Percentiles rank a stretch among this genome's conserved stretches.
These are phyloP conservation scores for Brachypalpus laphriformis DNA, from an alignment of 2,888 invertebrate genomes.

Conservation along the genomic window DNA sequence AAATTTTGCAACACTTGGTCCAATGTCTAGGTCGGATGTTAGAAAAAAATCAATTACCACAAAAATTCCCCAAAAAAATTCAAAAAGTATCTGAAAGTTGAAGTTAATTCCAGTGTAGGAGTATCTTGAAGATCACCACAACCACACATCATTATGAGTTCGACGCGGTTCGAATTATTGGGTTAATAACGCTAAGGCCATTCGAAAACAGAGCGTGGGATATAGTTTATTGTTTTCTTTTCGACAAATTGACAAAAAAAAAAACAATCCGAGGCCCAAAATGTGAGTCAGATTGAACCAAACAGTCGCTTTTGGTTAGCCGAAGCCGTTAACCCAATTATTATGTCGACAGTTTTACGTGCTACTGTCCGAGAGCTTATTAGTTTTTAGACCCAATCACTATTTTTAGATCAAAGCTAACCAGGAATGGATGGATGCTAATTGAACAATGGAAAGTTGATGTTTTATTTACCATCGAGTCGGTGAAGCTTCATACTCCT, in stretches of 20 bases:
- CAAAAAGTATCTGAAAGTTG: neutral
- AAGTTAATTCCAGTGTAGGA: slow-evolving; percentile 2
- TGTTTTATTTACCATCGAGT: neutral
- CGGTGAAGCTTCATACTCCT: neutral
- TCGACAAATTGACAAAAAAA: too few relatives aligned
- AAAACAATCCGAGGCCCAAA: neutral
- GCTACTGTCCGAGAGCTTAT: slow-evolving; percentile 1
- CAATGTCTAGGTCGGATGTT: slow-evolving; percentile 55
- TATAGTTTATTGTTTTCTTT: neutral
- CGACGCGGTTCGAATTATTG: slow-evolving; percentile 33
- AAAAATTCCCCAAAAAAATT: neutral
- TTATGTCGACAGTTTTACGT: neutral
- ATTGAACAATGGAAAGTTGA: slow-evolving; percentile 16
- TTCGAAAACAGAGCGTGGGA: slow-evolving; percentile 24
- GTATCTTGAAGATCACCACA: slow-evolving; percentile 4
- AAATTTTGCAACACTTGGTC: slow-evolving; percentile 37
- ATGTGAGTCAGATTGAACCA: slow-evolving; percentile 18
- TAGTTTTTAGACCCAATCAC: neutral
- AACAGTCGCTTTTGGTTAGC: neutral
- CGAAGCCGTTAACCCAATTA: slow-evolving; percentile 51
- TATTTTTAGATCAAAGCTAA: slow-evolving; percentile 14
- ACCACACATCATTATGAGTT: slow-evolving; percentile 24
- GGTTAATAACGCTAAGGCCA: slow-evolving; percentile 62
- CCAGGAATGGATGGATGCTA: neutral
- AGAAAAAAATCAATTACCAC: slow-evolving; percentile 15